Base-by-base conservation (phyloP, 2,113 vertebrate species). In the Oreochromis niloticus region DNA sequence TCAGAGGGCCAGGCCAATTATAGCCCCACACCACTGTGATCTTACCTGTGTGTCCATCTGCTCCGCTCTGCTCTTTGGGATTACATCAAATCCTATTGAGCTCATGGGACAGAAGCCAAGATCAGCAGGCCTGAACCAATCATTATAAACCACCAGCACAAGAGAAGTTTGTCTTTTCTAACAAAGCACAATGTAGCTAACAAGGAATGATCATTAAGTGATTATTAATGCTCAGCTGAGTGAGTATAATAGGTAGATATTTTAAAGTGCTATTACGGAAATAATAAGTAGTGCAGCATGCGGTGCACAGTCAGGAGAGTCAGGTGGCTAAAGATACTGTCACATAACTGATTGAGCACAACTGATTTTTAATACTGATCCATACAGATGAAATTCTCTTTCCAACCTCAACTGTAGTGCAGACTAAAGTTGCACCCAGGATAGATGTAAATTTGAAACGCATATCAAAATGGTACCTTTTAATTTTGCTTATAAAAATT, bases 1-100 rank as follows among this genome's bases (percentile, higher is more conserved):
- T 88, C 80, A 85, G 24, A 80, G 68, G 82, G 83, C 91, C 90
- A 90, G 88, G 90, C 92, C 94, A 92, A 91, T 93, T 94, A 91
- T 92, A 95, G 85, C 85, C 88, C 89, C 91, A 82, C 66, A 90
- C 93, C 88, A 86, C 93, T 85, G 92, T 93, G 93, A 91, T 95
- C 94, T 94, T 89, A 94, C 94, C 93, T 91, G 90, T 89, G 92
- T 86, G 94, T 94, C 94, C 95, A 95, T 95, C 95, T 95, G 95
- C 92, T 94, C 89, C 19, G 59, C 83, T 82, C 82, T 89, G 91
- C 94, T 95, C 92, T 68, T 83, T 54, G 85, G 95, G 95, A 95
- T 96, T 96, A 95, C 91, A 91, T 84, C 81, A 96, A 95, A 95
- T 95, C 94, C 95, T 90, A 92, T 94, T 95, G 94, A 91, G 94